Conservation (phyloP, 2,113 vertebrate genomes). For the Heterocephalus glaber region DNA sequence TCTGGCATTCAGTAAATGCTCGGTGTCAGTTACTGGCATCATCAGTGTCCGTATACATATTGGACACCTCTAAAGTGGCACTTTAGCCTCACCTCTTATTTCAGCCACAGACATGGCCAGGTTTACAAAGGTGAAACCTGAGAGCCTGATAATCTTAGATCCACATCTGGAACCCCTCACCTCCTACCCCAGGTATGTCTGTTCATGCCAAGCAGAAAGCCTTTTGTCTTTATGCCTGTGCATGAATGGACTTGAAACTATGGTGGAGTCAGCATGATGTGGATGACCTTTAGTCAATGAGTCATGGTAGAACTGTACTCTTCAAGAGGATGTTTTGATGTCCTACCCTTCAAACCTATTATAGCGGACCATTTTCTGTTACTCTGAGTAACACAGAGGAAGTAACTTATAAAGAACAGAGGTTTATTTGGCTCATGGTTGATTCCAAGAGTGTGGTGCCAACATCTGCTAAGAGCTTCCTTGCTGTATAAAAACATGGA, state of each 20-base stretch:
- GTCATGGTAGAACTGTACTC: neutral
- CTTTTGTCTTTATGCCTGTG: neutral
- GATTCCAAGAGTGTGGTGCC: neutral
- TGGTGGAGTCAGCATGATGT: neutral
- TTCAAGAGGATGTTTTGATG: neutral
- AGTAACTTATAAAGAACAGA: neutral
- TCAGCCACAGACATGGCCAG: neutral
- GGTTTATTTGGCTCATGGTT: neutral
- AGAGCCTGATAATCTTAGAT: neutral
- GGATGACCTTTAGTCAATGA: neutral
- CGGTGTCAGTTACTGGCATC: neutral
- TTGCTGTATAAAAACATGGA: neutral
- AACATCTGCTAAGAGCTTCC: neutral
- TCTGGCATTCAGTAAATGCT: neutral
- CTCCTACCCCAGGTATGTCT: neutral
- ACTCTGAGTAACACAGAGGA: neutral
- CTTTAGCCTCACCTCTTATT: neutral
- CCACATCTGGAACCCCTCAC: neutral
- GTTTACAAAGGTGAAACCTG: neutral
- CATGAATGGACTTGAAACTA: neutral
- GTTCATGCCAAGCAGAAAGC: neutral
- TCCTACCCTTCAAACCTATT: neutral
- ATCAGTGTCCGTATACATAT: rapidly evolving
- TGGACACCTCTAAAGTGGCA: neutral
- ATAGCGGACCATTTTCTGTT: neutral